Evolutionary conservation across 2,797 vertebrate species (phyloP).

Genomic region (Arnoldichthys spilopterus): DNA sequence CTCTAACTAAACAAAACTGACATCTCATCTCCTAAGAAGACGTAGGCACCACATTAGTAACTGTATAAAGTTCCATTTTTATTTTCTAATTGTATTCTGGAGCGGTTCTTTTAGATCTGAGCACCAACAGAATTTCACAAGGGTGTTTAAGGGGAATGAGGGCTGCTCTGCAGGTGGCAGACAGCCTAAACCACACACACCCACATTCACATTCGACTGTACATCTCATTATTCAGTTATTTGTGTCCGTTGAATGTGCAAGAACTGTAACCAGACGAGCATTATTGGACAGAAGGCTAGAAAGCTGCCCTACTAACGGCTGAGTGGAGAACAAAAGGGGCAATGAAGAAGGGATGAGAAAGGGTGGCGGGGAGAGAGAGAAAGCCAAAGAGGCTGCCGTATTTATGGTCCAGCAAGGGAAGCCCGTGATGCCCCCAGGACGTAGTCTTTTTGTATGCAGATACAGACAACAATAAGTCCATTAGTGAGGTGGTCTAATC

Average conservation of each 20-base stretch:
- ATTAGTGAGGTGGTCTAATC: conserved; percentile 72
- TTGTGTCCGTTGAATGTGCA: conserved; percentile 26
- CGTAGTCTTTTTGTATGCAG: conserved; percentile 62
- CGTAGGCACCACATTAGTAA: conserved; percentile 25
- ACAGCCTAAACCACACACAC: conserved; percentile 19
- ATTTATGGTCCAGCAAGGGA: conserved; percentile 49
- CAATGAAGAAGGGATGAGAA: conserved; percentile 34
- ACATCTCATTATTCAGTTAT: conserved; percentile 36
- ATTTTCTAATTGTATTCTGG: conserved; percentile 19
- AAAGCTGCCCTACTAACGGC: conserved; percentile 40
- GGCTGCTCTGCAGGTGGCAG: conserved; percentile 37
- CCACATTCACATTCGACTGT: conserved; percentile 25
- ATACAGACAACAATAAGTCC: conserved; percentile 70
- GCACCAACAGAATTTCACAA: conserved; percentile 32
- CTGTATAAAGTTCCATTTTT: conserved; percentile 34
- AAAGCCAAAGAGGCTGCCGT: conserved; percentile 18
- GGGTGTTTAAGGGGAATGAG: conserved; percentile 22
- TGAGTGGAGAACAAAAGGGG: conserved; percentile 48
- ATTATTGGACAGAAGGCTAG: conserved; percentile 49
- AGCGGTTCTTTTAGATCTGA: conserved; percentile 22
- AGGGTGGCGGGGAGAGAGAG: conserved; percentile 4
- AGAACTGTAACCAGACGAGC: conserved; percentile 27
- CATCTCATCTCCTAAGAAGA: conserved; percentile 44
- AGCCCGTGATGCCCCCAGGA: conserved; percentile 48
- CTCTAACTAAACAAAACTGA: conserved; percentile 36